These are phyloP conservation scores for Ammospiza caudacuta DNA, from an alignment of 2,113 vertebrate genomes.

Conservation along the genomic window DNA sequence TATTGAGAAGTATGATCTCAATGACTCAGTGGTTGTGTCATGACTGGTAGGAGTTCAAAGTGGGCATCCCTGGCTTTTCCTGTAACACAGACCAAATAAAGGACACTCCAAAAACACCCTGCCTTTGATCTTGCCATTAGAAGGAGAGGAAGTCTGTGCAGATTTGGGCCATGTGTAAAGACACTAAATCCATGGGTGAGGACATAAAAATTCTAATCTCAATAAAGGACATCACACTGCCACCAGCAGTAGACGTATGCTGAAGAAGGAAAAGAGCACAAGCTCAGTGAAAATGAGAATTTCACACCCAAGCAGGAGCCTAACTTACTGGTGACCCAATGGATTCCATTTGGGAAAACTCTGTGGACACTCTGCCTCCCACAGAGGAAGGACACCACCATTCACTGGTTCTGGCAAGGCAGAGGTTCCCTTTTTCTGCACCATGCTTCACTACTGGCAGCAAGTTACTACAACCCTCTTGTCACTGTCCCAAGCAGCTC, in stretches of 20 bases:
- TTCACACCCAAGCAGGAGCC: neutral
- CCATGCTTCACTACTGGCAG: neutral
- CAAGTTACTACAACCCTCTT: neutral
- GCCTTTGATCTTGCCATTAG: neutral
- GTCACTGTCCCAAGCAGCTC: neutral
- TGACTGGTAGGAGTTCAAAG: neutral
- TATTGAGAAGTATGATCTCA: neutral
- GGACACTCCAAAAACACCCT: neutral
- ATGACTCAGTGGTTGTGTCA: neutral
- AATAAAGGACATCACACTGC: neutral
- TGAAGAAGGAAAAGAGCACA: neutral
- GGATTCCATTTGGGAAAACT: neutral
- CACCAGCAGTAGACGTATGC: neutral
- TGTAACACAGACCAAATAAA: fast-evolving
- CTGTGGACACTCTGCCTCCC: neutral
- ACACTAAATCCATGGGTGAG: neutral
- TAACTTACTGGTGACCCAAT: fast-evolving
- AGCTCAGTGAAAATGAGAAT: neutral
- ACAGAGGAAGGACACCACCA: neutral
- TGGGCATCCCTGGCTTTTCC: neutral
- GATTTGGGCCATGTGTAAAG: neutral
- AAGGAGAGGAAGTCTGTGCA: neutral
- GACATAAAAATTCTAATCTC: neutral
- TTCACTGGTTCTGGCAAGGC: neutral
- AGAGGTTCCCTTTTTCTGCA: neutral